A percentile compares a stretch with the other conserved stretches of the same genome.
Evolutionary conservation across 1,140 invertebrate genomes (phyloP).

Genomic region (Pectinophora gossypiella): DNA sequence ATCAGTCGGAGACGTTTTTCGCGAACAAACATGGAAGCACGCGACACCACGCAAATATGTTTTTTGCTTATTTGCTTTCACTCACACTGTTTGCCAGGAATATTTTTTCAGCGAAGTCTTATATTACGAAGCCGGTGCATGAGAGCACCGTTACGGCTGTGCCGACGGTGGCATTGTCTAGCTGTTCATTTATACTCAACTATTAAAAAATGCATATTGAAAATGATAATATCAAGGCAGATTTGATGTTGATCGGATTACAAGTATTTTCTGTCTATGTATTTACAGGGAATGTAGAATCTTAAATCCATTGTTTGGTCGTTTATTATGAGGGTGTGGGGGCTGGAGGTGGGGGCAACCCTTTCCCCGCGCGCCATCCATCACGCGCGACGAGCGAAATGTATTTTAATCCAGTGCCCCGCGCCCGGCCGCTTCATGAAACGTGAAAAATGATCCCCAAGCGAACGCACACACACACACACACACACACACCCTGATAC

Average conservation of each 20-base stretch:
- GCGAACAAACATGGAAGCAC: slow-evolving; percentile 18
- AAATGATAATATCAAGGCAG: too few relatives aligned
- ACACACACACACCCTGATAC: too few relatives aligned
- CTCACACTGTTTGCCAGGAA: slow-evolving; percentile 45
- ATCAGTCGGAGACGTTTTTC: slow-evolving; percentile 21
- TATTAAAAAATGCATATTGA: too few relatives aligned
- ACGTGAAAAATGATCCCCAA: slow-evolving; percentile 68
- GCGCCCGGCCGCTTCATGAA: slow-evolving; percentile 64
- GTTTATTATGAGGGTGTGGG: slow-evolving; percentile 20
- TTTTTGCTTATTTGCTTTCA: slow-evolving; percentile 60
- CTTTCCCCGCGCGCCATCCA: slow-evolving; percentile 54
- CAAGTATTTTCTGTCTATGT: too few relatives aligned
- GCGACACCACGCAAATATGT: slow-evolving; percentile 35
- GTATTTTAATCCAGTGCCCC: slow-evolving; percentile 71
- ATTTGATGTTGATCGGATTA: too few relatives aligned
- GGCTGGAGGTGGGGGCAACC: slow-evolving; percentile 38
- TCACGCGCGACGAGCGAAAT: slow-evolving; percentile 63
- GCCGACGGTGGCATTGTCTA: too few relatives aligned
- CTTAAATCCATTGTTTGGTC: slow-evolving; percentile 24
- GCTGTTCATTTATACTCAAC: too few relatives aligned
- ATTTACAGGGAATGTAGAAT: too few relatives aligned
- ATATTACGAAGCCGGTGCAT: slow-evolving; percentile 1
- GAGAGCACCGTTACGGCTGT: too few relatives aligned
- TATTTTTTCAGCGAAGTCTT: slow-evolving; percentile 39
- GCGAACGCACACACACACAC: slow-evolving; percentile 27